Conservation (phyloP, 2,888 invertebrate genomes). For the Rhagium mordax region DNA sequence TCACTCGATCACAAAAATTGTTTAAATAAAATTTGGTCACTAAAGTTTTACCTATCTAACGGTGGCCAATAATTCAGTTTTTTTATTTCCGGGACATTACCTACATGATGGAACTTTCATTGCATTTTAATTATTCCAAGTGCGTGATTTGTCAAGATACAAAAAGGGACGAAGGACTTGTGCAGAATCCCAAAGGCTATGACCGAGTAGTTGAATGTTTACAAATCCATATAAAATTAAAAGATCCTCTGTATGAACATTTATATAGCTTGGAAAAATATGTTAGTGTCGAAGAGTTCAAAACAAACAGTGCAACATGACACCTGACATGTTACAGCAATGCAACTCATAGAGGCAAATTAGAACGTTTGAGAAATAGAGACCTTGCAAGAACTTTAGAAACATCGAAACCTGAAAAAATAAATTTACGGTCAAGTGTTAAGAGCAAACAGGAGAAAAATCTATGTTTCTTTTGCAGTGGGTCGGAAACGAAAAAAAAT, state of each 20-base stretch:
- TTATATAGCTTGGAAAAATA: background rate
- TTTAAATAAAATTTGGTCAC: too few species aligned
- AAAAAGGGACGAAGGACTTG: background rate
- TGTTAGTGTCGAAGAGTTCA: background rate
- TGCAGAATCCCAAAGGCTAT: conserved; percentile 1
- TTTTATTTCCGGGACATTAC: too few species aligned
- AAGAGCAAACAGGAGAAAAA: too few species aligned
- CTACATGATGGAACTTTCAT: background rate
- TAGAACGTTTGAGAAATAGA: background rate
- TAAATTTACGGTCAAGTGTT: too few species aligned
- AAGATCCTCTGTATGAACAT: background rate
- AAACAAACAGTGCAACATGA: background rate
- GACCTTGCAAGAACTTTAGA: background rate
- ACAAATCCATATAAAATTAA: background rate
- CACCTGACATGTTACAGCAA: background rate
- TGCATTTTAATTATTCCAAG: too few species aligned
- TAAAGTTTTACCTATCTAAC: too few species aligned
- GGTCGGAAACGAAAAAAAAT: too few species aligned
- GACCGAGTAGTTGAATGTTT: background rate
- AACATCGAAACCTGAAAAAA: background rate
- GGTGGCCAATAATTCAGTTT: too few species aligned
- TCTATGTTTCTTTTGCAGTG: too few species aligned
- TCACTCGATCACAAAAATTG: too few species aligned
- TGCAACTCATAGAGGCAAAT: background rate
- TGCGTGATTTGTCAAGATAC: background rate